Conservation (phyloP, 2,113 vertebrate species). For the Ciconia boyciana region DNA sequence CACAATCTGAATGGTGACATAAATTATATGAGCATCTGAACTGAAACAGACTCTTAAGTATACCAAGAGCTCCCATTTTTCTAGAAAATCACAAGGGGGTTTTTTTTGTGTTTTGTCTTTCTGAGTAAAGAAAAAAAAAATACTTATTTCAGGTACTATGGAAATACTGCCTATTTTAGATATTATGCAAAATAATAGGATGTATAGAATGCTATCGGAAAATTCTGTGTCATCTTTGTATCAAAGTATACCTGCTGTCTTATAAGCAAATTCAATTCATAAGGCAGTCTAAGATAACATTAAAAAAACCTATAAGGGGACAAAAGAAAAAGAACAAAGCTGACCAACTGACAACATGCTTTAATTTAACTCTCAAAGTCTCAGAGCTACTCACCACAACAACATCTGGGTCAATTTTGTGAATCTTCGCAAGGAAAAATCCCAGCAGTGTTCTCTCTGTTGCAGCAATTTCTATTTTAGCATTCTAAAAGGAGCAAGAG, state of each 20-base stretch:
- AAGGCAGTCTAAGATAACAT: background rate
- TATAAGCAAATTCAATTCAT: slow-evolving; percentile 36
- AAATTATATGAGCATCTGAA: background rate
- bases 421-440: slow-evolving; percentile 95
- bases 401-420: slow-evolving; percentile 96
- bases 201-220: slow-evolving; percentile 17
- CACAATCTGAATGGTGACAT: background rate
- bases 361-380: background rate
- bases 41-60: background rate
- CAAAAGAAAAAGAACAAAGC: slow-evolving; percentile 35
- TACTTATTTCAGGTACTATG: background rate
- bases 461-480: slow-evolving; percentile 89
- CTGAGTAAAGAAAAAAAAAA: background rate
- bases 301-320: background rate
- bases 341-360: background rate
- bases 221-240: background rate
- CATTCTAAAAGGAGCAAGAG: slow-evolving; percentile 80
- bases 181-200: slow-evolving; percentile 11
- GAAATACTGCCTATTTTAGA: slow-evolving; percentile 14
- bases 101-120: background rate
- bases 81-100: background rate
- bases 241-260: slow-evolving; percentile 20
- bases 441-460: slow-evolving; percentile 92
- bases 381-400: slow-evolving; percentile 87
- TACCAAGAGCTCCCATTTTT: background rate